Evolutionary conservation across 1,140 invertebrate species (phyloP).

Genomic region (Drosophila tani): DNA sequence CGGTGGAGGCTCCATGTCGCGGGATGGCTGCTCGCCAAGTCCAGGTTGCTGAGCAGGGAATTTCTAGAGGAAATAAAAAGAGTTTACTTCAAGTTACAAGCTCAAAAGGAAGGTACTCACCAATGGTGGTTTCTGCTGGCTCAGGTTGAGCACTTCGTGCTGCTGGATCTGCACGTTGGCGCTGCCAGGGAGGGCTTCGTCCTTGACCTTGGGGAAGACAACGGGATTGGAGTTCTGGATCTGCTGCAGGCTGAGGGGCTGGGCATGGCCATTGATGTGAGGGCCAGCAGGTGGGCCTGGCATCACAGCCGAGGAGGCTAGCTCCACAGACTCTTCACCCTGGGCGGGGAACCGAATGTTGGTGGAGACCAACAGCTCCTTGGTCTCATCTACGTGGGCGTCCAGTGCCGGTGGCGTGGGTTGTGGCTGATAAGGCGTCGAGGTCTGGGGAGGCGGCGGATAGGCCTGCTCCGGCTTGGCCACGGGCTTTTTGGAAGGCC

Average conservation of each 20-base stretch:
- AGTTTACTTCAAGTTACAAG: too few relatives aligned
- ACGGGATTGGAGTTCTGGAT: conserved; percentile 74
- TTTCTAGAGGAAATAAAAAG: conserved; percentile 27
- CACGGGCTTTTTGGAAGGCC: conserved; percentile 38
- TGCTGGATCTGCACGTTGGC: conserved; percentile 76
- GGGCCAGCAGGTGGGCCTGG: conserved; percentile 49
- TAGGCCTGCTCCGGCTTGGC: conserved; percentile 22
- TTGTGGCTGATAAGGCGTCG: conserved; percentile 7
- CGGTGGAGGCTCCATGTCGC: conserved; percentile 79
- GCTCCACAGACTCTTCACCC: conserved; percentile 61
- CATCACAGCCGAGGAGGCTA: conserved; percentile 35
- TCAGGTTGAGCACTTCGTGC: conserved; percentile 77
- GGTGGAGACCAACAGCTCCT: conserved; percentile 75
- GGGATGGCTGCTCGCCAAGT: conserved; percentile 50
- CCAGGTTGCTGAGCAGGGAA: conserved; percentile 62
- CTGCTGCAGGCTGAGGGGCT: conserved; percentile 76
- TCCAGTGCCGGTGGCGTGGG: conserved; percentile 1
- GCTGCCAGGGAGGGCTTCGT: conserved; percentile 37
- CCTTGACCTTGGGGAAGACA: conserved; percentile 72
- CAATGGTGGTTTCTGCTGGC: conserved; percentile 73
- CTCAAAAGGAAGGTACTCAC: conserved; percentile 21
- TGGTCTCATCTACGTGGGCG: conserved; percentile 52
- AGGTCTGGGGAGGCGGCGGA: not conserved
- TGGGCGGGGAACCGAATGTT: conserved; percentile 81
- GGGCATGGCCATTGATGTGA: conserved; percentile 79